A percentile compares a stretch with the other conserved stretches of the same genome.
phyloP scores from a whole-genome alignment of 2,113 vertebrate genomes.

The Columba janthina region DNA sequence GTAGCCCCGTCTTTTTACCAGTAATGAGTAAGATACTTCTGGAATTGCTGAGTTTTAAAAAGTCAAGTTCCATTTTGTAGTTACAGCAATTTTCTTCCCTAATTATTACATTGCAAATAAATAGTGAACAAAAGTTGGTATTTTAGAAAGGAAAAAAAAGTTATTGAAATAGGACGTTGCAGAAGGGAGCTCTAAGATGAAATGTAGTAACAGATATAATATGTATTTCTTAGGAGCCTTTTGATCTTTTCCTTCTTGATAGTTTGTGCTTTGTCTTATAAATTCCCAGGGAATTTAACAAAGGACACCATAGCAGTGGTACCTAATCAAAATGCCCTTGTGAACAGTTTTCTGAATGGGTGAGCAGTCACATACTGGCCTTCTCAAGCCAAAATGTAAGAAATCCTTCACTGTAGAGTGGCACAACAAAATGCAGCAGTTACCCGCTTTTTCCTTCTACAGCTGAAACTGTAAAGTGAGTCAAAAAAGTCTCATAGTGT shows the following conservation, averaged over 20 bases:
- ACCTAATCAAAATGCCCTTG: background rate
- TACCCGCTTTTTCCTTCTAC: background rate
- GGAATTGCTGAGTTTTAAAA: background rate
- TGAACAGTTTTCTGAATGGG: background rate
- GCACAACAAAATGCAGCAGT: background rate
- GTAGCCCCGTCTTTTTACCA: background rate
- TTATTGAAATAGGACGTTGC: background rate
- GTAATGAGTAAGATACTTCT: background rate
- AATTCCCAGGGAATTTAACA: background rate
- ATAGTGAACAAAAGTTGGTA: background rate
- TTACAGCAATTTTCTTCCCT: background rate
- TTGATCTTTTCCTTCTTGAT: background rate
- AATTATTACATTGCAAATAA: background rate
- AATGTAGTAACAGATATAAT: background rate
- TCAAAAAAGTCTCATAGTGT: background rate
- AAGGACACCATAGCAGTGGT: fast-evolving
- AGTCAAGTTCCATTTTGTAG: background rate
- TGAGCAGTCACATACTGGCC: background rate
- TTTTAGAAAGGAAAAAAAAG: background rate
- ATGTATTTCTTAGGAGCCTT: background rate
- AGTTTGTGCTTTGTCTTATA: background rate
- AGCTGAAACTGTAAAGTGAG: background rate
- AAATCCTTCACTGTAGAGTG: background rate
- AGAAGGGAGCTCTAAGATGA: background rate
- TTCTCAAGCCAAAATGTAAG: background rate